phyloP scores from a whole-genome alignment of 2,113 vertebrate genomes.

The Boleophthalmus pectinirostris region DNA sequence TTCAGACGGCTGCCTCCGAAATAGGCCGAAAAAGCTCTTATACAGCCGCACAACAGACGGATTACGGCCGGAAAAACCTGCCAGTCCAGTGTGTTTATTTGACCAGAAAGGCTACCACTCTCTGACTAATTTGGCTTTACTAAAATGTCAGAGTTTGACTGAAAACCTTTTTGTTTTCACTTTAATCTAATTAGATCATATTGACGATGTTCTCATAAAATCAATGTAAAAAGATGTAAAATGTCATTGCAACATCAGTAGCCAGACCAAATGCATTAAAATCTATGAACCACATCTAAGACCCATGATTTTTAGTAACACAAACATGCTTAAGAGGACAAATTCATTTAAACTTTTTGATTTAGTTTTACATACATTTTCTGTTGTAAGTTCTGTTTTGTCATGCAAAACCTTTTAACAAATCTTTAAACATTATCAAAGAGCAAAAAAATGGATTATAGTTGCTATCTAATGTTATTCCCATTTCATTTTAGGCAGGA shows the following conservation, averaged over 20 bases:
- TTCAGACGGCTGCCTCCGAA: background rate
- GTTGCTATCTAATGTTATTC: background rate
- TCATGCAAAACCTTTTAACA: background rate
- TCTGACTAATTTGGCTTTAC: background rate
- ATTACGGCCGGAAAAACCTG: background rate
- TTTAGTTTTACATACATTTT: no score
- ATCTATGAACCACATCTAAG: no score
- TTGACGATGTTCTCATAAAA: no score
- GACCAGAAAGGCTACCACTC: no score
- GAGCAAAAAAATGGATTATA: background rate
- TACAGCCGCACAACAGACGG: background rate
- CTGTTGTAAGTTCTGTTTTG: background rate
- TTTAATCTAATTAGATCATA: no score
- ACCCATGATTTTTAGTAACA: no score
- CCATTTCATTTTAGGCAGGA: background rate
- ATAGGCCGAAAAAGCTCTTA: background rate
- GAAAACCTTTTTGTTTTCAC: background rate
- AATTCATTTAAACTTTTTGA: no score
- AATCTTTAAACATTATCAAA: background rate
- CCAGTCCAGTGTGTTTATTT: background rate
- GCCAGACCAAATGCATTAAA: no score
- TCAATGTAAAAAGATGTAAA: no score
- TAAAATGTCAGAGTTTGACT: background rate
- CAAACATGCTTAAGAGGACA: no score
- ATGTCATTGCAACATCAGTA: no score